A percentile compares a stretch with the other conserved stretches of the same genome.
phyloP scores from a whole-genome alignment of 1,140 invertebrate species.

The Trypoxylus dichotomus region DNA sequence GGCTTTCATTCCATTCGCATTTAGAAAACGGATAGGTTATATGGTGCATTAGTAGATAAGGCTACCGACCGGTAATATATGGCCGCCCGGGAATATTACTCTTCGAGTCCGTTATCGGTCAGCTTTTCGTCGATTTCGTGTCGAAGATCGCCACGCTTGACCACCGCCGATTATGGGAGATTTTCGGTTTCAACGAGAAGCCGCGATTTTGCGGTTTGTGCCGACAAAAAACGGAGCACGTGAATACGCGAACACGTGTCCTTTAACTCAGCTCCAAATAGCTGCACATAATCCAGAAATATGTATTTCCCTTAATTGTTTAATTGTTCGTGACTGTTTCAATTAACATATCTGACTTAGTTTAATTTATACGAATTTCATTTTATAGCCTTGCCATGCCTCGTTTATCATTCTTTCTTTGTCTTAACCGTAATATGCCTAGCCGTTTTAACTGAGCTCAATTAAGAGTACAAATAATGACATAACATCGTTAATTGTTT shows the following conservation, averaged over 20 bases:
- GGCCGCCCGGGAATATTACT: neutral
- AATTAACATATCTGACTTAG: slow-evolving; percentile 23
- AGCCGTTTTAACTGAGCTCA: neutral
- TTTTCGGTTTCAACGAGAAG: slow-evolving; percentile 3
- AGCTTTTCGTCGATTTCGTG: neutral
- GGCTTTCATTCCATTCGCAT: neutral
- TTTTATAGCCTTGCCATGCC: neutral
- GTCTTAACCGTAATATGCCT: neutral
- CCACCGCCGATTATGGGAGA: slow-evolving; percentile 23
- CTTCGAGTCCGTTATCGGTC: neutral
- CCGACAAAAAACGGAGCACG: neutral
- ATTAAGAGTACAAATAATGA: slow-evolving; percentile 28
- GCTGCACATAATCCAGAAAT: neutral
- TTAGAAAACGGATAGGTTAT: slow-evolving; percentile 21
- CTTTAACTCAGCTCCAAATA: neutral
- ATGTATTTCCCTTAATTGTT: slow-evolving; percentile 10
- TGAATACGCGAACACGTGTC: slow-evolving; percentile 11
- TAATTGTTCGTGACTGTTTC: slow-evolving; percentile 21
- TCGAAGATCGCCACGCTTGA: slow-evolving; percentile 31
- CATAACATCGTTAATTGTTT: slow-evolving; percentile 30
- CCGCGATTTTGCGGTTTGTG: slow-evolving; percentile 33
- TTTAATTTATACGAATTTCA: slow-evolving; percentile 17
- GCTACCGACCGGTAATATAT: slow-evolving; percentile 23
- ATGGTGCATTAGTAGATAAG: slow-evolving; percentile 21
- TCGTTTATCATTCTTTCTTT: neutral